Evolutionary conservation across 2,888 invertebrate genomes (phyloP), one percentile per base, ranked within the genome.

Genomic region (Macrophya alboannulata): DNA sequence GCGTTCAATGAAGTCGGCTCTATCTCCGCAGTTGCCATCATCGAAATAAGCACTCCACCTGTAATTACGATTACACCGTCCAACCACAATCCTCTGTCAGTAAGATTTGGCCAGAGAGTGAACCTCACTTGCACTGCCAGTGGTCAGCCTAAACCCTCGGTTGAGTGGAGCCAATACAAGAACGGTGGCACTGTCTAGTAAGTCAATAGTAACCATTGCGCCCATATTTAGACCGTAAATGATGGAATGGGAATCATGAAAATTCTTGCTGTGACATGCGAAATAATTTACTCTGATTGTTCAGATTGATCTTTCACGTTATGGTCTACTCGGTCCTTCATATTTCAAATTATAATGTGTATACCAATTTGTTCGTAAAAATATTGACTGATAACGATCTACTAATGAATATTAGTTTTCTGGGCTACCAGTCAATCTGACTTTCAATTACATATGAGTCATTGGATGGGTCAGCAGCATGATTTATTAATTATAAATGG

Each of bases 1-100:
- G 99, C 98, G 0, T 95, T 95, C 77, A 99, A 98, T 92, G 94
- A 95, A 1, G 98, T 97, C 10, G 99, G 99, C 10, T 95, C 95
- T 0, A 95, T 95, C 0, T 96, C 96, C 3, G 96, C 96, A 0
- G 95, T 96, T 6, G 96, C 97, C 0, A 94, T 95, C 0, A 94
- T 99, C 77, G 95, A 95, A 86, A 96, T 98, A 0, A 95, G 96
- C 45, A 95, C 96, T 0, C 92, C 95, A 0, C 98, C 98, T 0
- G 93, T 94, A 4, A 95, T 98, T 76, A 95, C 94, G 0, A 94
- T 97, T 15, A 94, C 94, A 0, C 97, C 97, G 0, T 92, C 92
- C 76, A 94, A 94, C 51, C 25, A n/a, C 21, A 94, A 95, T 25
- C 94, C 95, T 45, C 91, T 97, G 0, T 94, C 94, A 0, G 95